Evolutionary conservation across 2,797 vertebrate species (phyloP), one percentile per base, ranked within the genome.

Genomic region (Alca torda): DNA sequence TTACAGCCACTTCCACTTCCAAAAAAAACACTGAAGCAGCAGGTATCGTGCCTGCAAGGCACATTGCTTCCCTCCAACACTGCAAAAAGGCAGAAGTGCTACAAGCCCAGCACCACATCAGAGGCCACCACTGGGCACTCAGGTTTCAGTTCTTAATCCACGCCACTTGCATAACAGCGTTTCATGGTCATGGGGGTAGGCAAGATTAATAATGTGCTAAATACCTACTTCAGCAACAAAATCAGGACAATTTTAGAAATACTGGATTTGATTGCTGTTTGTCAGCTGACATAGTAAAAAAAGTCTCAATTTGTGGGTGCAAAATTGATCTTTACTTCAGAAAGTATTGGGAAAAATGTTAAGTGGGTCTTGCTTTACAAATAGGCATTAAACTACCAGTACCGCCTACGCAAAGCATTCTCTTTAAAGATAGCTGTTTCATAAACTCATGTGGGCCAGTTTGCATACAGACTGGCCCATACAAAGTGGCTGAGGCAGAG

Each of bases 91-190:
- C 11, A 57, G 7, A 68, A 46, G 23, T 26, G 16, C 48, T 63
- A 57, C 12, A 67, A 67, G 75, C 28, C 35, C 57, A 76, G 37
- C 0, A 3, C 30, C 41, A 77, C 28, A 48, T 37, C 41, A 59
- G 57, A 83, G 35, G 48, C n/a, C 53, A 69, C 8, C 6, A 14
- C 9, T 51, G 25, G 37, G 17, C 39, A 56, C 59, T 59, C 31
- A 20, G 39, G 30, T 48, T 83, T 75, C 76, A 60, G 31, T 30
- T 70, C 67, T 79, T 86, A 79, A 90, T 46, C 26, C 51, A 48
- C 1, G 2, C 13, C 35, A 19, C 46, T 76, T 63, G 69, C 0
- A 0, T 15, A 87, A 70, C 31, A 70, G 46, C 0, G 0, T 60
- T 46, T 79, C n/a, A 35, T 16, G 15, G 70, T 60, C 53, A 41